phyloP scores from a whole-genome alignment of 2,888 invertebrate species.

The Scaptomyza tumidula region DNA sequence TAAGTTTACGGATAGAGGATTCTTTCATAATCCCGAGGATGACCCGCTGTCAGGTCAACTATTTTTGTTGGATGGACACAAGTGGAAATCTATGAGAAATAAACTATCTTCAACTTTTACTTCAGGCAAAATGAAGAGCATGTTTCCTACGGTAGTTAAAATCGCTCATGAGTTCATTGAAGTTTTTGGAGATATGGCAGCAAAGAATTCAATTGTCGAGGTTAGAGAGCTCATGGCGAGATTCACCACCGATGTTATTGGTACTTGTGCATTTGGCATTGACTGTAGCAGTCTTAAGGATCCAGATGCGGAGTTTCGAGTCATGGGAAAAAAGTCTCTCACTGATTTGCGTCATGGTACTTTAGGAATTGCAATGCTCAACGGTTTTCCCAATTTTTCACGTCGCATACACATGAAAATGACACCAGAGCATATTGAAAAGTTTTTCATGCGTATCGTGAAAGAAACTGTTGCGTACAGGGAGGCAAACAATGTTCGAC shows the following conservation, averaged over 20 bases:
- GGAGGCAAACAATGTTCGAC: slow-evolving; percentile 76
- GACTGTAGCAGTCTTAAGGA: slow-evolving; percentile 84
- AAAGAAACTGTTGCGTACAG: slow-evolving; percentile 82
- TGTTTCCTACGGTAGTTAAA: slow-evolving; percentile 82
- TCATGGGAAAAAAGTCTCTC: slow-evolving; percentile 69
- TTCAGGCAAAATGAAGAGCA: slow-evolving; percentile 85
- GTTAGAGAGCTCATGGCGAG: slow-evolving; percentile 77
- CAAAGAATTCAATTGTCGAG: slow-evolving; percentile 67
- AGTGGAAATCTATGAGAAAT: slow-evolving; percentile 84
- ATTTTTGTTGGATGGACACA: slow-evolving; percentile 81
- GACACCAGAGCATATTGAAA: slow-evolving; percentile 61
- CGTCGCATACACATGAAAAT: slow-evolving; percentile 61
- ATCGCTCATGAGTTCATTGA: slow-evolving; percentile 63
- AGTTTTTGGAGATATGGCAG: slow-evolving; percentile 54
- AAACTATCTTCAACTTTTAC: slow-evolving; percentile 85
- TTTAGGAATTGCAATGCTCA: slow-evolving; percentile 40
- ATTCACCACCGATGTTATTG: slow-evolving; percentile 85
- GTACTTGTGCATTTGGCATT: slow-evolving; percentile 85
- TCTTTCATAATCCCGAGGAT: slow-evolving; percentile 77
- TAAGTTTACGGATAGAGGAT: slow-evolving; percentile 83
- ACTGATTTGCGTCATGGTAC: slow-evolving; percentile 34
- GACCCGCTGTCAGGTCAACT: slow-evolving; percentile 83
- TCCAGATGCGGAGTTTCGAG: slow-evolving; percentile 82
- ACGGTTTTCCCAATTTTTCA: slow-evolving; percentile 61
- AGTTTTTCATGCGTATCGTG: slow-evolving; percentile 81